Base-by-base conservation (phyloP, 1,140 invertebrate genomes). In the Neuroterus valhalla region DNA sequence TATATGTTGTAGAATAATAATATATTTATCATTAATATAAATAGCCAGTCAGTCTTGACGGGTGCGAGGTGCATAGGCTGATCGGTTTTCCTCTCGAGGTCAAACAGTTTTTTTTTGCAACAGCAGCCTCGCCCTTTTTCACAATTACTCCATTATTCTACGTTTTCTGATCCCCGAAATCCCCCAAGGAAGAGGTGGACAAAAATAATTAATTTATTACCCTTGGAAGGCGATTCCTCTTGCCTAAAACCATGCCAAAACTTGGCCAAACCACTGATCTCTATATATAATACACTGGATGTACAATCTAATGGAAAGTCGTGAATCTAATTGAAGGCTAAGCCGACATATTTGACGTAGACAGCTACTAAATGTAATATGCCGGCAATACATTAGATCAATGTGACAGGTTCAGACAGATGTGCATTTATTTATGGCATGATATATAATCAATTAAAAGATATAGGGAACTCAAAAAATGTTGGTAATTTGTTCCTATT, bases 41-140 rank as follows among this genome's bases (percentile, higher is more conserved):
- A 83, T 85, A 89, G 84, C 87, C 87, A 88, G 85, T 89, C 87
- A 88, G 87, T 88, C 86, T 88, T 88, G 85, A 84, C 85, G 85
- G 85, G 85, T 83, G 68, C 84, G 70, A 81, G 82, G 82, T 87
- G 85, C 84, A 80, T 84, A 82, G 85, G 85, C 84, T 86, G 81
- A 84, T 86, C 85, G 82, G 82, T 84, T 78, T 76, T 78, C 78
- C 79, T 55, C 69, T 74, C 72, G 74, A 52, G 55, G 55, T 62
- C 55, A 62, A 62, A 10, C 17, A 19, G 21, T 50, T 46, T 74
- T 67, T 66, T 67, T 73, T 48, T 67, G 68, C 1, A 50, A n/a
- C n/a, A 67, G 38, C 19, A 50, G 72, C 67, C 52, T 50, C 66
- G 68, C 55, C 52, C 31, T n/a, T 62, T 62, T 62, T 6, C 23